Evolutionary conservation across 2,888 invertebrate genomes (phyloP).

Genomic region (Sinentomon sp.): DNA sequence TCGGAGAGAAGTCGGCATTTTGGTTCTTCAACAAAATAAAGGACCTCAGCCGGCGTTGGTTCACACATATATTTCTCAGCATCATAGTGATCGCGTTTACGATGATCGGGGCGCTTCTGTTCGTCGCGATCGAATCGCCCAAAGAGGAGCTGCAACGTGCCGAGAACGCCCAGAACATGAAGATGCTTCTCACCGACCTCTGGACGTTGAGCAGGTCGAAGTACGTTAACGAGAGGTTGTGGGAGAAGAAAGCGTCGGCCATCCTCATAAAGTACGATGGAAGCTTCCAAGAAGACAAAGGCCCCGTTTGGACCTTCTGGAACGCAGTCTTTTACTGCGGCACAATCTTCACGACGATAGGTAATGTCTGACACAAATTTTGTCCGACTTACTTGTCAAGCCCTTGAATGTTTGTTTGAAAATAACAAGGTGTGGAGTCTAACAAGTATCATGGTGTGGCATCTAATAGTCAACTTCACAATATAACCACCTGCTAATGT

Average conservation of each 20-base stretch:
- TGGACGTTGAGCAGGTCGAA: not conserved
- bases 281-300: no score
- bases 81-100: constrained; percentile 49
- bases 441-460: no score
- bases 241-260: constrained; percentile 25
- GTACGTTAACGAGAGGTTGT: constrained; percentile 21
- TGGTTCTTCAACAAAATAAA: constrained; percentile 41
- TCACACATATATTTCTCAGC: constrained; percentile 61
- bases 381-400: no score
- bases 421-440: no score
- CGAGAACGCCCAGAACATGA: constrained; percentile 15
- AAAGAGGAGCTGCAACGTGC: no score
- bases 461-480: no score
- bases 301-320: constrained; percentile 62
- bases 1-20: constrained; percentile 52
- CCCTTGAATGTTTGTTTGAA: no score
- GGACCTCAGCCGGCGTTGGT: constrained; percentile 51
- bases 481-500: no score
- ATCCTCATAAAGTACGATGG: constrained; percentile 29
- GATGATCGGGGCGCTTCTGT: constrained; percentile 48
- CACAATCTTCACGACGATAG: constrained; percentile 68
- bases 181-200: constrained; percentile 18
- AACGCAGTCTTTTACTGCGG: constrained; percentile 63
- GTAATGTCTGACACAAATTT: no score
- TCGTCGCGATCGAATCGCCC: constrained; percentile 49